phyloP scores from a whole-genome alignment of 1,140 invertebrate species.

The Nilaparvata lugens region DNA sequence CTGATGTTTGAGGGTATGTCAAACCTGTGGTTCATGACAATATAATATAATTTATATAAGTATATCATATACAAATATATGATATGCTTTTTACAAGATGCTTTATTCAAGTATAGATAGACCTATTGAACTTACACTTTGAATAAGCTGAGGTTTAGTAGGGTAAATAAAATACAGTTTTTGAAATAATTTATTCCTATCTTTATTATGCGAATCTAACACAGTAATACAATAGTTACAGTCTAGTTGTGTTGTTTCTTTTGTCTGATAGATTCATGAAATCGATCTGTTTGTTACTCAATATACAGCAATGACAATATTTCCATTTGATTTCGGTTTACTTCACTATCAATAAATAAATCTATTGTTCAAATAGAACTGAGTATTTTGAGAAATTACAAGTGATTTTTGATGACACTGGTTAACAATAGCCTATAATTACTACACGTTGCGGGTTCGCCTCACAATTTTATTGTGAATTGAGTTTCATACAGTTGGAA shows the following conservation, averaged over 20 bases:
- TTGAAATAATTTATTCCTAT: not conserved
- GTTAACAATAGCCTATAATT: not conserved
- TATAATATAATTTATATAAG: too few relatives aligned
- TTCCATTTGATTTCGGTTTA: not conserved
- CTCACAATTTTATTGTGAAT: too few relatives aligned
- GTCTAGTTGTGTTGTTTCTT: not conserved
- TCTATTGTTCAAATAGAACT: not conserved
- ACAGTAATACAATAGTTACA: slow-evolving; percentile 2
- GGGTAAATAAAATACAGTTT: too few relatives aligned
- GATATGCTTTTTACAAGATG: too few relatives aligned
- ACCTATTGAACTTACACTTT: too few relatives aligned
- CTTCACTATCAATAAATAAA: not conserved
- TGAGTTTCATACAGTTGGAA: too few relatives aligned
- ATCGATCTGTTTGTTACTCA: not conserved
- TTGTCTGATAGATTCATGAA: not conserved
- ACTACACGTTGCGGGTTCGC: too few relatives aligned
- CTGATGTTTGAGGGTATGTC: too few relatives aligned
- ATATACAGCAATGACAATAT: not conserved
- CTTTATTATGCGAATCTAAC: not conserved
- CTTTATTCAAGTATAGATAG: too few relatives aligned
- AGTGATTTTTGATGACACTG: not conserved
- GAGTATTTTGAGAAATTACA: not conserved
- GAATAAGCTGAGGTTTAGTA: too few relatives aligned
- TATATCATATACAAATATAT: too few relatives aligned
- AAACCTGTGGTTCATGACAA: too few relatives aligned